Evolutionary conservation across 1,140 invertebrate genomes (phyloP), one percentile per base, ranked within the genome.

Genomic region (Trypoxylus dichotomus): DNA sequence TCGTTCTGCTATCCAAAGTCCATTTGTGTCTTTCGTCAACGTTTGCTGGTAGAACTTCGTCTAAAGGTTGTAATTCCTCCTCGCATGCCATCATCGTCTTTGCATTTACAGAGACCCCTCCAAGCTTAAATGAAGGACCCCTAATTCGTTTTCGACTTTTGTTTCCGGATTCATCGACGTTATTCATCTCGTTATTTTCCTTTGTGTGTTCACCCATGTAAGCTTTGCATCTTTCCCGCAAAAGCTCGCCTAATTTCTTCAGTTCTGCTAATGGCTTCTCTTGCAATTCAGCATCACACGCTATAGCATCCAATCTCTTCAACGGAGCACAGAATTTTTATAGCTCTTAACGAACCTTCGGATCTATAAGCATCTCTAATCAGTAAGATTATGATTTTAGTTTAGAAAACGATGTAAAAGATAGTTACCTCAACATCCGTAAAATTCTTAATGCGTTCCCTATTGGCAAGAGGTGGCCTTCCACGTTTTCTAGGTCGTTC

Each of bases 81-180:
- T 96, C 93, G 84, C 93, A 94, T 24, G 95, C 92, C 27, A 95
- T 89, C 79, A 99, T 89, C 2, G 96, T 96, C 88, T 97, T 97
- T 1, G 97, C 97, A 88, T 98, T 98, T 1, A 99, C 96, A 80
- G 94, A 93, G n/a, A 99, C 96, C 78, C 95, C 95, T 21, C 95
- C 95, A 47, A 99, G 87, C 87, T 98, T 98, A 82, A 98, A 95
- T 0, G 94, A 94, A 5, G 94, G 95, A 0, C 95, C 95, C 72
- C 93, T 87, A 37, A 92, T 89, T 80, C 93, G 90, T 85, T 94
- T 93, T 27, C 89, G 87, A 60, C 88, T 89, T 78, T 88, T 86
- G 82, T 85, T 88, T 85, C 78, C 37, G 85, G 84, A 79, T 13
- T 83, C 83, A 72, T 89, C 88, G 21, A 88, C 85, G 27, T 87